A percentile compares a stretch with the other conserved stretches of the same genome.
phyloP scores from a whole-genome alignment of 2,113 vertebrate species.

The Lepus timidus region DNA sequence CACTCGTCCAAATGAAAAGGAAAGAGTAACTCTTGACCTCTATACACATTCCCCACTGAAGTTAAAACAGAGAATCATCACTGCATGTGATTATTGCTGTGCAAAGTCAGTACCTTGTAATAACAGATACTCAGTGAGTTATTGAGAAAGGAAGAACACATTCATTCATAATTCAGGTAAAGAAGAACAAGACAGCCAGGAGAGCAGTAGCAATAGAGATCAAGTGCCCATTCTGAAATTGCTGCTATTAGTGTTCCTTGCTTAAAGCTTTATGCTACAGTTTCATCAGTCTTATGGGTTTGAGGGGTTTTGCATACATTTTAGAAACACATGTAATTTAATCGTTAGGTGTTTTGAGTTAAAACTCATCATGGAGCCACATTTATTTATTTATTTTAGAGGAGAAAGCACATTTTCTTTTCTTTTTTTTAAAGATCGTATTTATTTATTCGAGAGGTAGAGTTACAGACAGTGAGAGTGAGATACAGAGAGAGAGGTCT shows the following conservation, averaged over 20 bases:
- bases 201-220: too few species aligned
- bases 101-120: neutral
- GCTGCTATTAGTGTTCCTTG: neutral
- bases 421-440: too few species aligned
- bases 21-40: neutral
- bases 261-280: neutral
- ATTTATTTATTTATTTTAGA: neutral
- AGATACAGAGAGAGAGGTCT: too few species aligned
- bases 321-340: constrained; percentile 29
- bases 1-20: too few species aligned
- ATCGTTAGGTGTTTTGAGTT: neutral
- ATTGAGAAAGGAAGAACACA: neutral
- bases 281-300: neutral
- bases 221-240: neutral
- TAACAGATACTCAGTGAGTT: neutral
- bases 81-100: neutral
- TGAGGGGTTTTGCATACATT: neutral
- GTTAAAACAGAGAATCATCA: neutral
- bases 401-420: too few species aligned
- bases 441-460: too few species aligned
- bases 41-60: neutral
- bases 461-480: too few species aligned
- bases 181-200: neutral
- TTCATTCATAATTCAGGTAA: too few species aligned
- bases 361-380: neutral